phyloP scores from a whole-genome alignment of 2,888 invertebrate genomes.

The Terebella lapidaria region DNA sequence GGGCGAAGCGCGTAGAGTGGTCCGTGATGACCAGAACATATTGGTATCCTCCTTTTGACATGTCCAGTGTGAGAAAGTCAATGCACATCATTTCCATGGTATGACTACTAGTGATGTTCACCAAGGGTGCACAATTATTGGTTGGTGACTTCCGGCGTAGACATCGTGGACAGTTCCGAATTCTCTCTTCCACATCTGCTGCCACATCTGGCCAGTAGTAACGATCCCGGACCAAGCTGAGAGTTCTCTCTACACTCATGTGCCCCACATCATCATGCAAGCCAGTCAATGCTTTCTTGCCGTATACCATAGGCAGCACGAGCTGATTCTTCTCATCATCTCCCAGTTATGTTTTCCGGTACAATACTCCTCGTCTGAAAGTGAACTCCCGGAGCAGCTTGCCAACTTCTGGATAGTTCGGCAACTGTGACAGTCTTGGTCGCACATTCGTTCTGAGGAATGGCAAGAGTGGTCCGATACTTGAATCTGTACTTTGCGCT shows the following conservation, averaged over 20 bases:
- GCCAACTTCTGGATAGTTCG: no score
- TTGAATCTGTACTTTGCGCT: neutral
- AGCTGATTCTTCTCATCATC: neutral
- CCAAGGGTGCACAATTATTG: neutral
- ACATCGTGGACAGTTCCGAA: neutral
- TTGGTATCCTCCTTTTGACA: neutral
- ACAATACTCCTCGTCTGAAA: neutral
- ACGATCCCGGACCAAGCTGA: neutral
- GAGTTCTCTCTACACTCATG: neutral
- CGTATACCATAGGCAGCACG: neutral
- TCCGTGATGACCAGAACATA: neutral
- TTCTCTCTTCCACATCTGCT: neutral
- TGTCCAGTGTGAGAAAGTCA: neutral
- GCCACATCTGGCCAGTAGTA: constrained; percentile 4
- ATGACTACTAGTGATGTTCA: neutral
- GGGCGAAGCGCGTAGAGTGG: neutral
- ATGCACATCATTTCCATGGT: neutral
- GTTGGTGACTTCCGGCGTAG: neutral
- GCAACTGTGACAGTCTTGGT: no score
- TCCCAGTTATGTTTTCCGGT: neutral
- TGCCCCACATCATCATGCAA: constrained; percentile 6
- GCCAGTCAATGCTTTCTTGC: neutral
- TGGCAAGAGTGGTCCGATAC: no score
- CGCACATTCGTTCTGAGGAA: no score
- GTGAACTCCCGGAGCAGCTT: no score